Evolutionary conservation across 2,113 vertebrate species (phyloP), one percentile per base, ranked within the genome.

Genomic region (Microtus ochrogaster): DNA sequence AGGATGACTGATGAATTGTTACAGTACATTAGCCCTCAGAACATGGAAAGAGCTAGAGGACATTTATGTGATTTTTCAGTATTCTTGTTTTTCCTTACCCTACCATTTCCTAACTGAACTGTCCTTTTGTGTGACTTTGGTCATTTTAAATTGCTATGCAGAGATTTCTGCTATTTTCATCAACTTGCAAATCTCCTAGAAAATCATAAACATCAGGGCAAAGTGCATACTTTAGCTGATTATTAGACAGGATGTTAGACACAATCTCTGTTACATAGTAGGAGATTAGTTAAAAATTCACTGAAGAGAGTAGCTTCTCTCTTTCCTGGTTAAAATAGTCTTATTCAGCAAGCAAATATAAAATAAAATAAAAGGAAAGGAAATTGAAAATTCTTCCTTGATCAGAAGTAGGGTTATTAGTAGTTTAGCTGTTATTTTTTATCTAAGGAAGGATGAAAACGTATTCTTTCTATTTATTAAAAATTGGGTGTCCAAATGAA

Each of bases 1-100:
- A 98, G 94, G 12, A 17, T 97, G 98, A 97, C 93, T 97, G 92
- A 98, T 98, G 95, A 97, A 97, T 98, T 96, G 93, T 96, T 96
- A 86, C 87, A 97, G 76, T 98, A 96, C 96, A 78, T 97, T 97
- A 97, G 95, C 77, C 95, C 73, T 94, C 70, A 73, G 91, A 94
- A 94, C 70, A 82, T 24, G 30, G 68, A 90, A 87, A 49, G 33
- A 94, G 91, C 95, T 96, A 94, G 87, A 98, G 97, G 96, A 98
- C 93, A 98, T 98, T 96, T 97, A 97, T 96, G 82, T 89, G 95
- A 92, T 94, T 96, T 96, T 92, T 87, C 72, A 96, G 76, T 39
- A 58, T 90, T 97, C 88, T 92, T 97, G 88, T 91, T 95, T 89
- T 95, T 89, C 39, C 11, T 49, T 55, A 36, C 21, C 0, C 3